A percentile compares a stretch with the other conserved stretches of the same genome.
phyloP scores from a whole-genome alignment of 2,888 invertebrate genomes.

The Coelinius sp. region DNA sequence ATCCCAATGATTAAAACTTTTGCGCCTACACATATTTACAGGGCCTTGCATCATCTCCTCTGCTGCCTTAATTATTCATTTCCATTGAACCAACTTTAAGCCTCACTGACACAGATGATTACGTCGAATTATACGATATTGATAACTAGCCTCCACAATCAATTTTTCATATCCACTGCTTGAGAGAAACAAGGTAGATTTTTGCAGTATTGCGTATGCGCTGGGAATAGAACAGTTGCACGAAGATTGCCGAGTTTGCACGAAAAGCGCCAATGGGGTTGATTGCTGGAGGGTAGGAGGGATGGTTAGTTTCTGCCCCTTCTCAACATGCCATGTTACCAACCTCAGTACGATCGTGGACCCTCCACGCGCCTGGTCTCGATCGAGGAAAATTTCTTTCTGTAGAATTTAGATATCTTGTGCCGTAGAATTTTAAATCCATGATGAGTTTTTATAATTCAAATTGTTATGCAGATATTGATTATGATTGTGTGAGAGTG shows the following conservation, averaged over 20 bases:
- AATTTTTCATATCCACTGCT: neutral
- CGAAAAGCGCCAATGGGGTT: slow-evolving; percentile 48
- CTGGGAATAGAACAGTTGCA: slow-evolving; percentile 26
- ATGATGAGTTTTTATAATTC: neutral
- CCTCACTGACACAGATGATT: neutral
- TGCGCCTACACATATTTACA: neutral
- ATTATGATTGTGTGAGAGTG: neutral
- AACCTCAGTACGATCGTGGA: slow-evolving; percentile 64
- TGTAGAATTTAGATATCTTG: neutral
- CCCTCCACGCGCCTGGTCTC: slow-evolving; percentile 57
- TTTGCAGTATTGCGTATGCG: slow-evolving; percentile 27
- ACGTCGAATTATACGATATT: neutral
- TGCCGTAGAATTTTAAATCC: neutral
- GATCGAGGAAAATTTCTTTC: neutral
- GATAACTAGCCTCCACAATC: neutral
- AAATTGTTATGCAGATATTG: neutral
- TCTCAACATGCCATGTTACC: slow-evolving; percentile 29
- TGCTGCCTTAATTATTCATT: neutral
- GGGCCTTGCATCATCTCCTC: neutral
- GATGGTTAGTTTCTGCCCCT: slow-evolving; percentile 29
- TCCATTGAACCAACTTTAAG: neutral
- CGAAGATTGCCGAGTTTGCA: slow-evolving; percentile 59
- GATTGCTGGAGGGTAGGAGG: slow-evolving; percentile 27
- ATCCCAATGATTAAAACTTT: neutral
- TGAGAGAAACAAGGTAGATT: neutral